Evolutionary conservation across 1,140 invertebrate species (phyloP).

Genomic region (Palaemon carinicauda): DNA sequence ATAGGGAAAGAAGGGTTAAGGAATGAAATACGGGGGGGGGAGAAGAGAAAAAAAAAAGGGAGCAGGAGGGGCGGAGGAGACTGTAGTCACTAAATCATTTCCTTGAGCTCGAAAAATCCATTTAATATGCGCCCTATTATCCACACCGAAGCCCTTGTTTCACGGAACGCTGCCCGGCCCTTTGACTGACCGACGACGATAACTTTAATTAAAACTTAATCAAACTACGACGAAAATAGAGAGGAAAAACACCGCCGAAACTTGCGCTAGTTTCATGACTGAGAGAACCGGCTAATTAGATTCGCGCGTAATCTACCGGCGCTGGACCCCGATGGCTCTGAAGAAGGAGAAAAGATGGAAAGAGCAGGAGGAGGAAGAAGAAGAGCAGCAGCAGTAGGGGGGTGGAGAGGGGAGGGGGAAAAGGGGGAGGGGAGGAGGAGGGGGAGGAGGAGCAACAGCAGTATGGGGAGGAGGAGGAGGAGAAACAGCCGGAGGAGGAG

Average conservation of each 20-base stretch:
- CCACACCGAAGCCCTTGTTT: slow-evolving; percentile 49
- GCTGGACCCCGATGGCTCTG: slow-evolving; percentile 43
- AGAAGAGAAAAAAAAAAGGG: neutral
- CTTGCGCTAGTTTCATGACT: slow-evolving; percentile 58
- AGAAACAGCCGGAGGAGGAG: neutral
- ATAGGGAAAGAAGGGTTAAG: neutral
- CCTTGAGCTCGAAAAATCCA: slow-evolving; percentile 27
- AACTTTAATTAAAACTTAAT: slow-evolving; percentile 60
- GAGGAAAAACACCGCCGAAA: slow-evolving; percentile 59
- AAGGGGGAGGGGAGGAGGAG: neutral
- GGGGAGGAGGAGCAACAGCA: neutral
- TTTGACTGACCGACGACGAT: slow-evolving; percentile 59
- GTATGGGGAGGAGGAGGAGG: neutral
- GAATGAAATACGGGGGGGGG: neutral
- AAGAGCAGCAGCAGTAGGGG: neutral
- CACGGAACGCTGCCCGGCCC: slow-evolving; percentile 53
- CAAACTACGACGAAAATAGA: slow-evolving; percentile 59
- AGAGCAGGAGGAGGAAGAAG: neutral
- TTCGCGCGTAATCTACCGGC: slow-evolving; percentile 58
- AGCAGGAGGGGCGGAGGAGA: neutral
- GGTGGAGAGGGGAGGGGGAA: neutral
- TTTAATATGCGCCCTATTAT: slow-evolving; percentile 59
- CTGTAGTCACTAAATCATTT: slow-evolving; percentile 37
- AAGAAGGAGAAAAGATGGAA: slow-evolving; percentile 6
- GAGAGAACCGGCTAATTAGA: slow-evolving; percentile 56